Evolutionary conservation across 2,113 vertebrate genomes (phyloP), one percentile per base, ranked within the genome.

Genomic region (Aix galericulata): DNA sequence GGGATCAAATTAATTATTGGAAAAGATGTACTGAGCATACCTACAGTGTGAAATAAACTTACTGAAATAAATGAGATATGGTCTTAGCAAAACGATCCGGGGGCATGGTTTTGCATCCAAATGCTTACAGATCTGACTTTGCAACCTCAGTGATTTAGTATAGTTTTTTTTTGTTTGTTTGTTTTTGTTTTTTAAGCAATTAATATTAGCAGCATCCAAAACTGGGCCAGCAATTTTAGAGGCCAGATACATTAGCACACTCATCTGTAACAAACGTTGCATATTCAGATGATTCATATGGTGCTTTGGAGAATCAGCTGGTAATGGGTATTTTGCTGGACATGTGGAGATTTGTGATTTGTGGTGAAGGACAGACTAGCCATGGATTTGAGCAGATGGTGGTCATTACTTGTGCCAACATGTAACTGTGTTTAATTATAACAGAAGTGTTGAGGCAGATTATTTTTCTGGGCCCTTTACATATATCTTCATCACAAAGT

Each of bases 361-460:
- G 88, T 58, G 6, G 68, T 68, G 63, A 93, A 95, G 92, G 91
- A 82, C 90, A 79, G 50, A 36, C 10, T 66, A 88, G 86, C 71
- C 32, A 2, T 55, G 93, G 48, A 46, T 92, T 44, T 56, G 75
- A 96, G 82, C 96, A 97, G 96, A 96, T 97, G 97, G 96, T 79
- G 68, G 77, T 77, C 95, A 92, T 96, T 88, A 84, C 76, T 87
- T 79, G 74, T 86, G 83, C 92, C 94, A 88, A 79, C 48, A 20
- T 72, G 76, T 55, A 20, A 89, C 89, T 87, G 36, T 38, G 38
- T 85, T 86, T 87, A 74, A 91, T 88, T 82, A 69, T 34, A 53
- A 46, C 44, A 52, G 67, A 85, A 93, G 63, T 87, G 69, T 91
- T 38, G 86, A 93, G 77, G 72, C 86, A 77, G 50, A n/a, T 71